phyloP scores from a whole-genome alignment of 2,888 invertebrate genomes.

The Lomographa bimaculata region DNA sequence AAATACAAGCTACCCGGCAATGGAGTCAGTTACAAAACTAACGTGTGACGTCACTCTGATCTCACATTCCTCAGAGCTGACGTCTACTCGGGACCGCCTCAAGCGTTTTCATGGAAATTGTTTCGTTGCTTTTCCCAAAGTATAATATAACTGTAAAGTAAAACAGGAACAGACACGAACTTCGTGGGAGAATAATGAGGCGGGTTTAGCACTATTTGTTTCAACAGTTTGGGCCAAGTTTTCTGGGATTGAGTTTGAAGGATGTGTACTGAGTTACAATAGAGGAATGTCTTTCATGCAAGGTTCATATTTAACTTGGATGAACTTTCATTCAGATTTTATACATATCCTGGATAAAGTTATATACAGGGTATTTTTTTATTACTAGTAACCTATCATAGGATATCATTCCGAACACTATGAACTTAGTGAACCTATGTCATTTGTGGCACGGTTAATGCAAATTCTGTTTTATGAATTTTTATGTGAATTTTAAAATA shows the following conservation, averaged over 20 bases:
- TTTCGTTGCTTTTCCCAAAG: slow-evolving; percentile 19
- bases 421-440: no score
- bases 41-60: slow-evolving; percentile 6
- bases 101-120: slow-evolving; percentile 23
- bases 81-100: slow-evolving; percentile 7
- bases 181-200: slow-evolving; percentile 13
- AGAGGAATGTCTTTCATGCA: slow-evolving; percentile 2
- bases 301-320: slow-evolving; percentile 1
- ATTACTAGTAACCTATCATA: no score
- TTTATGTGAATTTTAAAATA: no score
- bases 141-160: slow-evolving; percentile 13
- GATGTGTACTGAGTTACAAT: slow-evolving; percentile 2
- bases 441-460: no score
- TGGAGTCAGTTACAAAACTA: slow-evolving; percentile 1
- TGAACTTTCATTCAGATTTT: background rate
- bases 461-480: no score
- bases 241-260: slow-evolving; percentile 7
- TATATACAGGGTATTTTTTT: no score
- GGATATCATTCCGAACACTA: no score
- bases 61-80: slow-evolving; percentile 5
- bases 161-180: slow-evolving; percentile 11
- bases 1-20: background rate
- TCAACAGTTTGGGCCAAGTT: slow-evolving; percentile 6
- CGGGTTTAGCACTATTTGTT: slow-evolving; percentile 15
- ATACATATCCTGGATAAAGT: no score